phyloP scores from a whole-genome alignment of 2,888 invertebrate genomes.

The Cremastinae sp. region DNA sequence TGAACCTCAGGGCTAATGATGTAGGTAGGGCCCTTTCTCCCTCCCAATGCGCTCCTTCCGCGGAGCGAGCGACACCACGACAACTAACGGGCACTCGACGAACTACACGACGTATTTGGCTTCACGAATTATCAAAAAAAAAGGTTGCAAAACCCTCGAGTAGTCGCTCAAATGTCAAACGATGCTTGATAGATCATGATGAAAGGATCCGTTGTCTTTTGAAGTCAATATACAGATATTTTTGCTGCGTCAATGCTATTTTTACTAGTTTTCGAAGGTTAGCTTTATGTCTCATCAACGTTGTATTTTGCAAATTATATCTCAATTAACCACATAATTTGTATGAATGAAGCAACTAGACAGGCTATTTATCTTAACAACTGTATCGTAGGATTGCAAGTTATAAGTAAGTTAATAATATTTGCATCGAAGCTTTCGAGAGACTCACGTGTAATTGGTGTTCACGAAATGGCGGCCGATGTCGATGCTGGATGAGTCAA shows the following conservation, averaged over 20 bases:
- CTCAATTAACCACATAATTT: neutral
- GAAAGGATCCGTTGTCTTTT: neutral
- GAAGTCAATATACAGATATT: neutral
- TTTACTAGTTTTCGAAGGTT: conserved; percentile 2
- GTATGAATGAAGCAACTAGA: too few species aligned
- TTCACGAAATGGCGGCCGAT: too few species aligned
- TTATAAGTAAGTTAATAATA: too few species aligned
- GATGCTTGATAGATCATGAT: neutral
- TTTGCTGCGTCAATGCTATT: conserved; percentile 4
- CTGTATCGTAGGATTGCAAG: too few species aligned
- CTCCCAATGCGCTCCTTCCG: conserved; percentile 27
- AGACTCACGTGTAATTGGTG: too few species aligned
- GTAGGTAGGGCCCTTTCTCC: conserved; percentile 63
- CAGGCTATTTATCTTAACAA: too few species aligned
- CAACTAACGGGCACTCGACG: conserved; percentile 26
- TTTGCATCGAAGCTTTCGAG: too few species aligned
- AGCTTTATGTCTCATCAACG: conserved; percentile 19
- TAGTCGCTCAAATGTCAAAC: neutral
- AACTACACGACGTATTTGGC: conserved; percentile 13
- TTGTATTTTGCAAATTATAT: neutral
- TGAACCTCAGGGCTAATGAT: conserved; percentile 51
- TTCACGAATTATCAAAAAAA: neutral
- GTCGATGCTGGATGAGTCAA: neutral
- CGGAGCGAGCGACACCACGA: conserved; percentile 54
- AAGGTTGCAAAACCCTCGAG: neutral